phyloP scores from a whole-genome alignment of 1,140 invertebrate genomes.

The Drosophila dunni region DNA sequence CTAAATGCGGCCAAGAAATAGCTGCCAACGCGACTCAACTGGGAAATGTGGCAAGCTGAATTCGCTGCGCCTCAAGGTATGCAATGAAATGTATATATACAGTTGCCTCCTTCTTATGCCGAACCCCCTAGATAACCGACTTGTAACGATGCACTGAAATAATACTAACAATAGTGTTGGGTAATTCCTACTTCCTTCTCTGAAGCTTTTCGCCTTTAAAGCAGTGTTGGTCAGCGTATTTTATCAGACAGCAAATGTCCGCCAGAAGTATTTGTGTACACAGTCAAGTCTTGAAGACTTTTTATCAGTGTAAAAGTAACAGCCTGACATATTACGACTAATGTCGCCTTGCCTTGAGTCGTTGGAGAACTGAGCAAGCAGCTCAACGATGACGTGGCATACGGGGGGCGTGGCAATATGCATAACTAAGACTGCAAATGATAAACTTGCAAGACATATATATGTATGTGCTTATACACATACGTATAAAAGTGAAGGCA shows the following conservation, averaged over 20 bases:
- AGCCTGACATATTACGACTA: constrained; percentile 78
- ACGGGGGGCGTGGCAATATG: constrained; percentile 35
- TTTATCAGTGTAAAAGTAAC: constrained; percentile 60
- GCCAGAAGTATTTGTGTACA: too few species aligned
- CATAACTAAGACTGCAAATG: constrained; percentile 80
- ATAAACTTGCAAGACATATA: constrained; percentile 68
- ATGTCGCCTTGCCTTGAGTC: constrained; percentile 60
- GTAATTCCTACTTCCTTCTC: too few species aligned
- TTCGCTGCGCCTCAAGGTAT: constrained; percentile 45
- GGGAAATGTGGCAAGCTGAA: constrained; percentile 19
- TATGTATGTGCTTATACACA: neutral
- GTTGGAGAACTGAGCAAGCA: constrained; percentile 77
- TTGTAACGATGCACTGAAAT: constrained; percentile 50
- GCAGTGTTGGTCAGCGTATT: too few species aligned
- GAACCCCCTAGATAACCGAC: constrained; percentile 41
- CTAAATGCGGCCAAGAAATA: constrained; percentile 38
- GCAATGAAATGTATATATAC: constrained; percentile 54
- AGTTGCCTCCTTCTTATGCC: constrained; percentile 2
- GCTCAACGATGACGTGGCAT: constrained; percentile 35
- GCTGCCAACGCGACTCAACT: constrained; percentile 42
- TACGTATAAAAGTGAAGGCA: constrained; percentile 46
- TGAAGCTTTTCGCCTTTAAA: too few species aligned
- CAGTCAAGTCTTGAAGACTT: too few species aligned
- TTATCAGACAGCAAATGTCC: too few species aligned
- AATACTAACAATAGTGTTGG: too few species aligned